phyloP scores from a whole-genome alignment of 2,888 invertebrate species.

The Esperia sulphurella region DNA sequence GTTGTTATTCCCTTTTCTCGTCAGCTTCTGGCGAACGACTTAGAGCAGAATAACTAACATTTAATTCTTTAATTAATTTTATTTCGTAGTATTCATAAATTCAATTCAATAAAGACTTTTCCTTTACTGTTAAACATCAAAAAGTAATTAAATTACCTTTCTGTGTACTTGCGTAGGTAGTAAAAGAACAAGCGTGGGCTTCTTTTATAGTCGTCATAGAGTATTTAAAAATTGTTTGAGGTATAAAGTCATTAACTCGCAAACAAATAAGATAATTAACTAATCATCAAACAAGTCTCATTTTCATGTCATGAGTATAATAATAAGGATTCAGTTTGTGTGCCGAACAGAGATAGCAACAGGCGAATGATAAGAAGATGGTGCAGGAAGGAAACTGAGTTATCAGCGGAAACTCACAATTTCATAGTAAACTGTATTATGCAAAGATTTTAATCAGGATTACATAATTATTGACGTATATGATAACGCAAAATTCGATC shows the following conservation, averaged over 20 bases:
- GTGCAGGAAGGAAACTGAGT: slow-evolving; percentile 56
- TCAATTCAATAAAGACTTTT: no score
- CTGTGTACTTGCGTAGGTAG: no score
- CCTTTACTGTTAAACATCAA: no score
- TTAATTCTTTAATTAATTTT: no score
- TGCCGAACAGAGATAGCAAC: slow-evolving; percentile 13
- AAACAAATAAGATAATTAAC: not conserved
- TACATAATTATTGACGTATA: not conserved
- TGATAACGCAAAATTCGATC: no score
- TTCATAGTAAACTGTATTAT: not conserved
- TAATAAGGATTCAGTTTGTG: slow-evolving; percentile 2
- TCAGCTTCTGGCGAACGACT: no score
- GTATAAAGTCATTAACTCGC: not conserved
- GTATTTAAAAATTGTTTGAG: not conserved
- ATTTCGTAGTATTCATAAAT: no score
- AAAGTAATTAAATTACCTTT: no score
- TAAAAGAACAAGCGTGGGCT: no score
- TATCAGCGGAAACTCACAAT: slow-evolving; percentile 56
- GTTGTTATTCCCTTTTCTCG: no score
- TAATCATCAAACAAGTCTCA: not conserved
- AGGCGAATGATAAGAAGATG: slow-evolving; percentile 27
- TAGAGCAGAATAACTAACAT: no score
- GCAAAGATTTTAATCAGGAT: not conserved
- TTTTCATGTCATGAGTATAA: not conserved
- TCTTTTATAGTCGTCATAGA: no score